phyloP scores from a whole-genome alignment of 2,888 invertebrate species.

The Embidobia sp. region DNA sequence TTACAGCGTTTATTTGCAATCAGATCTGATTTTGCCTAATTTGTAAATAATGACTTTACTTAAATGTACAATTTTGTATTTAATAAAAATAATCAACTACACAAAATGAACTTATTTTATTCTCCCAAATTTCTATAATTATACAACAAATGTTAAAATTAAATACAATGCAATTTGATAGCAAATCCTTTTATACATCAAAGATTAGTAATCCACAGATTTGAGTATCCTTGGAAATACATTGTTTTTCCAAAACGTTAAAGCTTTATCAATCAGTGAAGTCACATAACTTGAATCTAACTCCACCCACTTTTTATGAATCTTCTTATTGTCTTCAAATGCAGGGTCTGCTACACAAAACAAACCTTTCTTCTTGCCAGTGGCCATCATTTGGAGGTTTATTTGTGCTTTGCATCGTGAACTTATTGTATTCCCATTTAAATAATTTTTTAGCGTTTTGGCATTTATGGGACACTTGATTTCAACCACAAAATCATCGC shows the following conservation, averaged over 20 bases:
- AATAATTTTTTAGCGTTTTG: slow-evolving; percentile 58
- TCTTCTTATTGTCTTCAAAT: slow-evolving; percentile 54
- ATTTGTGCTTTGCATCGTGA: slow-evolving; percentile 59
- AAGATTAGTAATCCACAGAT: neutral
- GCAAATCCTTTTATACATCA: neutral
- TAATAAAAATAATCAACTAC: too few relatives aligned
- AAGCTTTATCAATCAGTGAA: slow-evolving; percentile 53
- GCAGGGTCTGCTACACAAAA: slow-evolving; percentile 68
- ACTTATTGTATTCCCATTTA: slow-evolving; percentile 9
- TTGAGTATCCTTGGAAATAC: slow-evolving; percentile 51
- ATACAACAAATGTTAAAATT: too few relatives aligned
- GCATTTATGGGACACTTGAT: slow-evolving; percentile 68
- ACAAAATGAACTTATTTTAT: too few relatives aligned
- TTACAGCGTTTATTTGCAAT: too few relatives aligned
- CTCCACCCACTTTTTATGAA: slow-evolving; percentile 15
- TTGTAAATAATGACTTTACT: too few relatives aligned
- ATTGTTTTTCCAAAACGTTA: slow-evolving; percentile 61
- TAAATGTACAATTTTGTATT: too few relatives aligned
- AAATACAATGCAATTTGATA: too few relatives aligned
- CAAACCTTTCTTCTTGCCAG: slow-evolving; percentile 61
- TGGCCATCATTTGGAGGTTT: slow-evolving; percentile 68
- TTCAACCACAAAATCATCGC: slow-evolving; percentile 67
- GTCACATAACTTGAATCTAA: slow-evolving; percentile 44
- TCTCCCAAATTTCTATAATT: too few relatives aligned
- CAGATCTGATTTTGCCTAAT: too few relatives aligned